Evolutionary conservation across 2,113 vertebrate genomes (phyloP), one percentile per base, ranked within the genome.

Genomic region (Cryptotis parvus): DNA sequence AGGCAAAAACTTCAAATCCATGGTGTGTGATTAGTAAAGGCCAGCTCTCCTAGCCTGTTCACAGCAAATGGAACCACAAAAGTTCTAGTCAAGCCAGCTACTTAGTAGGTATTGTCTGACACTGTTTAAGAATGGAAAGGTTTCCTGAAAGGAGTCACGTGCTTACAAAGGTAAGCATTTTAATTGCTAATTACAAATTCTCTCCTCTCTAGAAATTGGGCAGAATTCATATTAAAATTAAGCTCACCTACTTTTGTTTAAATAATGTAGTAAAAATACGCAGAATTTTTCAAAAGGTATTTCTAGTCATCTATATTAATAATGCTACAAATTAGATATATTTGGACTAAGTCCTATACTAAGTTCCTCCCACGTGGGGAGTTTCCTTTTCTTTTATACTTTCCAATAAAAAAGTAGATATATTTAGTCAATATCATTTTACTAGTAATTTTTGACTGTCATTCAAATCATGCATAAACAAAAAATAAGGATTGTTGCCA

Each of bases 21-120:
- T 95, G 78, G 69, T 93, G 96, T 96, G 94, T 96, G 95, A 97
- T 97, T 96, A 97, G 81, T 66, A 89, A 95, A 97, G 95, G 95
- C 94, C 97, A 98, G 96, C 96, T 98, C 95, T 95, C 96, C 94
- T 76, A 89, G 80, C 84, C 94, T 39, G 92, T 80, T 93, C 84
- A 82, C 66, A 84, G 69, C 76, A 93, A 94, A 81, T 72, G 45
- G 93, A 97, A 93, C 70, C 41, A 75, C 49, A 8, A 14, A 84
- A 31, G 9, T 95, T 95, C 45, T 94, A 81, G 79, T 1, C 1
- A 37, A 73, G 37, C 80, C 29, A 37, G 90, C 20, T 92, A 74
- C 22, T 95, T 74, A 90, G 63, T 20, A 43, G 22, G 37, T 72
- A 86, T 37, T 55, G 35, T 4, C 68, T 92, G 45, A 92, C 7